Evolutionary conservation across 2,113 vertebrate genomes (phyloP), one percentile per base, ranked within the genome.

Genomic region (Romanogobio albipinnatus): DNA sequence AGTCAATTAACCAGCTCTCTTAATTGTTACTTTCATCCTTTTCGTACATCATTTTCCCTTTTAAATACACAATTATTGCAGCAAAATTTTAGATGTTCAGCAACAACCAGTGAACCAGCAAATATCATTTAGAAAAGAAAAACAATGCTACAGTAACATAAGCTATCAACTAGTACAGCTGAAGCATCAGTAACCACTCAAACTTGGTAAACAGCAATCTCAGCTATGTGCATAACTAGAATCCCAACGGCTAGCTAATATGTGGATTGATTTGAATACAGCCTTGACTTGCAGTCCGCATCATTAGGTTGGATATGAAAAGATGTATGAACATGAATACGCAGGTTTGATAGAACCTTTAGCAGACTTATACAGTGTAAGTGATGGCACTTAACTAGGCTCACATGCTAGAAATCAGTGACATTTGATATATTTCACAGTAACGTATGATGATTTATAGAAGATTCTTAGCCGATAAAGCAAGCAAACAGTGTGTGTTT

Each of bases 301-400:
- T 81, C 36, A 81, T 81, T 59, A 73, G 53, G 66, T 66, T 75
- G 49, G 45, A 43, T 70, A 24, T 61, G 66, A n/a, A 47, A 70
- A 17, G 9, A 24, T 62, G 71, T 33, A 85, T 39, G 39, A 62
- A 59, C 14, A 81, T 17, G 49, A 49, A 78, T 36, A 70, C 53
- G 24, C 13, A 66, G 43, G 33, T 64, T 5, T 53, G 19, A 61
- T 33, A 0, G 49, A 56, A 71, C 82, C 66, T 88, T 90, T 86
- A 90, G 78, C 87, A 88, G 86, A 90, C 83, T 24, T 56, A 11
- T 39, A 53, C 58, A 39, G 76, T 80, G 15, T 43, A 29, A 83
- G 49, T 74, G 62, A 33, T 71, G 4, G 39, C 19, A 43, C 33
- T 66, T 33, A 66, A 33, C 36, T 45, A 68, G 1, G 5, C 39